These are phyloP conservation scores for Protomyctophum bolini DNA, from an alignment of 2,113 vertebrate genomes.

Conservation along the genomic window DNA sequence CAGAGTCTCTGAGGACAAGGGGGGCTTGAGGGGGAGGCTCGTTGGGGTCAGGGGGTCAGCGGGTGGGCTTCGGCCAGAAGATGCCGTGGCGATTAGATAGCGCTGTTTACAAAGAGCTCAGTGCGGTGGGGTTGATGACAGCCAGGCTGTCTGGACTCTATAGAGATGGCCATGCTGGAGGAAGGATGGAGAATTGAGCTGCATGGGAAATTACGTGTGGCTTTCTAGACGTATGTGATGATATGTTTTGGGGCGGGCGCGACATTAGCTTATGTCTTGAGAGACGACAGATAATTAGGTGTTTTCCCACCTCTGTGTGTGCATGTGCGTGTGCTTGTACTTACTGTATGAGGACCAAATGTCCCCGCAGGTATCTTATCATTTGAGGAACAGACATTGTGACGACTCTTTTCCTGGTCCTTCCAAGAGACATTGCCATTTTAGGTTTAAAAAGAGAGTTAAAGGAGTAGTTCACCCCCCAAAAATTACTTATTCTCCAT, in stretches of 20 bases:
- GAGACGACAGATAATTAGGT: slow-evolving; percentile 2
- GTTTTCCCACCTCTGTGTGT: not conserved
- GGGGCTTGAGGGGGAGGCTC: not conserved
- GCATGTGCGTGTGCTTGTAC: slow-evolving; percentile 25
- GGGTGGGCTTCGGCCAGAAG: not conserved
- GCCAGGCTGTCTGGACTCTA: not conserved
- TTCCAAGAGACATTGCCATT: too few relatives aligned
- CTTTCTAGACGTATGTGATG: slow-evolving; percentile 2
- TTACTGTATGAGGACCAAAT: slow-evolving; percentile 7
- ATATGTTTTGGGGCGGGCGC: slow-evolving; percentile 3
- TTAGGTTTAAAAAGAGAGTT: too few relatives aligned
- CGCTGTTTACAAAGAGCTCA: slow-evolving; percentile 52
- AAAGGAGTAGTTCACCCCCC: too few relatives aligned
- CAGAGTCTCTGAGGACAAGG: not conserved
- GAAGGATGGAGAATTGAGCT: not conserved
- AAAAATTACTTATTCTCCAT: too few relatives aligned
- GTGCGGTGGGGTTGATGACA: slow-evolving; percentile 25
- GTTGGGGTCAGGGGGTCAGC: slow-evolving; percentile 31
- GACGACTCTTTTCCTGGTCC: too few relatives aligned
- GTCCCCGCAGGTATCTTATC: too few relatives aligned
- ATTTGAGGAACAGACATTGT: too few relatives aligned
- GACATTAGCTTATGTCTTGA: slow-evolving; percentile 13
- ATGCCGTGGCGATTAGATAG: slow-evolving; percentile 35
- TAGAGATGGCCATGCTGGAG: not conserved
- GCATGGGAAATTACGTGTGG: not conserved